These are phyloP conservation scores for Caranx ignobilis DNA, from an alignment of 2,113 vertebrate genomes.

Conservation along the genomic window DNA sequence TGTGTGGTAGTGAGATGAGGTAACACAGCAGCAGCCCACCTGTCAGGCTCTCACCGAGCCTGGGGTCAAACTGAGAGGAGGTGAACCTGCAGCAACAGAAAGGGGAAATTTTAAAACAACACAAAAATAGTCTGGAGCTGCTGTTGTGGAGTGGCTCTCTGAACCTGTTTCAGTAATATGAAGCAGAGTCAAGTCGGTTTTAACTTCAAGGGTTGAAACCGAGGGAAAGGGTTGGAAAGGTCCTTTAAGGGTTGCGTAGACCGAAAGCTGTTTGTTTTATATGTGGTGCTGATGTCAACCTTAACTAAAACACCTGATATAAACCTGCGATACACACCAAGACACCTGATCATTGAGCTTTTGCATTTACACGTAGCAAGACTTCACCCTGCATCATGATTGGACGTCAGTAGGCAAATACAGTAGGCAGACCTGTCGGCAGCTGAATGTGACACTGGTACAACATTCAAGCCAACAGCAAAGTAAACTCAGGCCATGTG, in stretches of 20 bases:
- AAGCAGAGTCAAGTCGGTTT: not conserved
- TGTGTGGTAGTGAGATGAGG: conserved; percentile 17
- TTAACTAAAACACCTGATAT: too few species aligned
- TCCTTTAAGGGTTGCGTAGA: not conserved
- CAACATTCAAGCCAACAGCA: not conserved
- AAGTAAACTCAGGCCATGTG: too few species aligned
- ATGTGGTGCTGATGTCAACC: not conserved
- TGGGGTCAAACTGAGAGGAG: conserved; percentile 37
- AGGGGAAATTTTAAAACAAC: conserved; percentile 20
- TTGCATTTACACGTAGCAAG: not conserved
- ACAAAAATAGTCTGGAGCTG: conserved; percentile 8
- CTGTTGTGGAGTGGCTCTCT: not conserved
- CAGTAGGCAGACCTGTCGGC: too few species aligned
- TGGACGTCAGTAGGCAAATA: not conserved
- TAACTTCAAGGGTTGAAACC: not conserved
- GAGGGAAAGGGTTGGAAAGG: not conserved
- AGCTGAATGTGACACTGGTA: not conserved
- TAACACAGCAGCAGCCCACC: conserved; percentile 39
- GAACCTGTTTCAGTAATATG: not conserved
- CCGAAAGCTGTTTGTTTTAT: not conserved
- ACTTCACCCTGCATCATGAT: not conserved
- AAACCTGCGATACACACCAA: not conserved
- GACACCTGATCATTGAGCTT: not conserved
- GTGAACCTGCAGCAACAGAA: conserved; percentile 12
- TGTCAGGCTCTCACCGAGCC: conserved; percentile 16